Evolutionary conservation across 2,888 invertebrate species (phyloP), one percentile per base, ranked within the genome.

Genomic region (Oxyteleia sp.): DNA sequence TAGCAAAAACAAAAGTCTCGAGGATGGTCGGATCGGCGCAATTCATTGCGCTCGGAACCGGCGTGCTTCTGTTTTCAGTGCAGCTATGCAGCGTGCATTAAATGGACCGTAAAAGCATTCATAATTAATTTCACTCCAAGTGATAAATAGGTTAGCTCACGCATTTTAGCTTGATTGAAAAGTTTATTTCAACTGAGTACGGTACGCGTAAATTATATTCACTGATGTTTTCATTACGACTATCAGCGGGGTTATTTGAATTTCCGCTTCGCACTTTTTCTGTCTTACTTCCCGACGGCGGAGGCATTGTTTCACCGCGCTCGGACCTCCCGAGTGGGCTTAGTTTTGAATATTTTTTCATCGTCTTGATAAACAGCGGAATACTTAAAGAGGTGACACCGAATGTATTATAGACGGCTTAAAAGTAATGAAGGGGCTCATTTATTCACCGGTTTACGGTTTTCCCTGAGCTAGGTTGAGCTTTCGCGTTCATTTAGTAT

Each of bases 71-170:
- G 53, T 69, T 61, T 78, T 69, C 41, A 51, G 38, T 1, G 38
- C 45, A 51, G 45, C 38, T 66, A 59, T 20, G 53, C 38, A 55
- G 20, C 47, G 26, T 32, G 64, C 47, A 55, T 57, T 57, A 79
- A 84, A 82, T 79, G 82, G 68, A 75, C 74, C 66, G 68, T 71
- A 71, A 84, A 84, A 59, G 66, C 55, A 68, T 64, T 72, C 55
- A 63, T 55, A 63, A 78, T 78, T 78, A 78, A 69, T 78, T 78
- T 78, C 63, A 13, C 55, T 63, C 53, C 69, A 57, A 49, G 53
- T 69, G 63, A 69, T 71, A 63, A 69, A 71, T 71, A 69, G 47
- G 38, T 53, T 53, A 43, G 61, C 45, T 71, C 32, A 61, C 63
- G 38, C 53, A 49, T 71, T 79, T 79, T 63, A 79, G 47, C 63